Base-by-base conservation (phyloP, 2,113 vertebrate genomes). In the Zosterops hypoxanthus region DNA sequence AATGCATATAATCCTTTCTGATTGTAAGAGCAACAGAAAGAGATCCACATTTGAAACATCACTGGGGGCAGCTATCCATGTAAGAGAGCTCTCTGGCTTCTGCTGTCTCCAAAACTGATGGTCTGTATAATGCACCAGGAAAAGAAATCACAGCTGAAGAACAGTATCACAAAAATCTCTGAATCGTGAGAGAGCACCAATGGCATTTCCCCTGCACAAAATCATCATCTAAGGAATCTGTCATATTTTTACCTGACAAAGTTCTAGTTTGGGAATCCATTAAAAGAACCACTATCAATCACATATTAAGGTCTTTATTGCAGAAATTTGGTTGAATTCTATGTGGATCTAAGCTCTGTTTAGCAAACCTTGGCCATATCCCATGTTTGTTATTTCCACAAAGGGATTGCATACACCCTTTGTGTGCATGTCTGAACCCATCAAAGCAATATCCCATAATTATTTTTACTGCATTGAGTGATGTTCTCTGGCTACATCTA, bases 151-250 rank as follows among this genome's bases (percentile, higher is more conserved):
- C 17, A 76, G 28, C 5, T 84, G 53, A 92, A 82, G 41, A 66
- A 26, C 6, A 31, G 29, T 29, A 21, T 44, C 44, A 69, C 39
- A 88, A 80, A 75, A 87, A 77, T 4, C 12, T 57, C 41, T 82
- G 42, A 66, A 55, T 57, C 0, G 0, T 52, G 47, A 66, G 9
- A 8, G 4, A 12, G 8, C 76, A 64, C 8, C 31, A 31, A 5
- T 26, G 21, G 7, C 8, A 33, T 82, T 85, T 84, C 6, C 17
- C 23, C 11, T 66, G 21, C 20, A 6, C 14, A 91, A 92, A 82
- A 80, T 34, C 7, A 2, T 50, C 14, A 49, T 49, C 19, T 73
- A 63, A 80, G 15, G 19, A 68, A 55, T 49, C 6, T 57, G 24
- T 44, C 9, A 5, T 36, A 53, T 57, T 78, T 82, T 88, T 13